A percentile compares a stretch with the other conserved stretches of the same genome.
phyloP scores from a whole-genome alignment of 2,888 invertebrate species.

The Clivina fossor region DNA sequence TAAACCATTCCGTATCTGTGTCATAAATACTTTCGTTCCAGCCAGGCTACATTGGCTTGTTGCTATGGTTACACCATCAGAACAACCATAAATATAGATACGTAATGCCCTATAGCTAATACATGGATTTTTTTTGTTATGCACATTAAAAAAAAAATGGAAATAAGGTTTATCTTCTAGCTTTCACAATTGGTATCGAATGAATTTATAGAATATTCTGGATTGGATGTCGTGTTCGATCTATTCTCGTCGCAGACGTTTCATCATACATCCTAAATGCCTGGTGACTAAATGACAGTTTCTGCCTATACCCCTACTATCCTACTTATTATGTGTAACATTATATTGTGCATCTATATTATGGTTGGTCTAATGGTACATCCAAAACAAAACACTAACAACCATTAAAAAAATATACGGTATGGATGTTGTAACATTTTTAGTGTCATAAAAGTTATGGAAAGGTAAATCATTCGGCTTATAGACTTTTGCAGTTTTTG shows the following conservation, averaged over 20 bases:
- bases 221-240: no score
- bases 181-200: no score
- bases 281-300: no score
- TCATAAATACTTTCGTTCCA: constrained; percentile 45
- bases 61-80: constrained; percentile 3
- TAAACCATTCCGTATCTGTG: constrained; percentile 43
- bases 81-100: constrained; percentile 31
- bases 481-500: not conserved
- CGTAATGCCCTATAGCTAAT: constrained; percentile 45
- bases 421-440: constrained; percentile 45
- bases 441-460: constrained; percentile 51
- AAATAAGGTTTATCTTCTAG: not conserved
- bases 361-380: no score
- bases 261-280: no score
- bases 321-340: no score
- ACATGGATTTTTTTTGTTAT: constrained; percentile 1
- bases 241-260: no score
- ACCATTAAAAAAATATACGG: constrained; percentile 47
- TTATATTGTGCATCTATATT: no score
- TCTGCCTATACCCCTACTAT: no score
- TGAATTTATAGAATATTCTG: no score
- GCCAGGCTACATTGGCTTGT: no score
- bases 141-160: not conserved
- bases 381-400: constrained; percentile 14
- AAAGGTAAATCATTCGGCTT: constrained; percentile 46